phyloP scores from a whole-genome alignment of 2,797 vertebrate species.

The Otus scops region DNA sequence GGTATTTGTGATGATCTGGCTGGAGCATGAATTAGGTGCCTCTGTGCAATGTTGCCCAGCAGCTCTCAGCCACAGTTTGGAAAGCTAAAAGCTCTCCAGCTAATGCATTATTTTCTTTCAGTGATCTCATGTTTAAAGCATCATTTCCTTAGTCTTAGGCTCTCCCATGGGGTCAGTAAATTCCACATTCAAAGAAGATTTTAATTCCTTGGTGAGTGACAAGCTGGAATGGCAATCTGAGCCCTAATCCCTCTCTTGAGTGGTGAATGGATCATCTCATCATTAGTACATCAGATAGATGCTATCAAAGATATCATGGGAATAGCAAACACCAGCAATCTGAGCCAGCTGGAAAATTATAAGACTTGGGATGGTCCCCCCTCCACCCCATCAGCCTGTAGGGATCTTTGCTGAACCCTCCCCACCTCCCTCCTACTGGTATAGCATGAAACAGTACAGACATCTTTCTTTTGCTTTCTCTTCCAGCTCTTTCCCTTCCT shows the following conservation, averaged over 20 bases:
- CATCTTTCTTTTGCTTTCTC: not conserved
- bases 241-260: slow-evolving; percentile 18
- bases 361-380: not conserved
- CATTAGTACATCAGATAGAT: slow-evolving; percentile 31
- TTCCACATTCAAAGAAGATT: slow-evolving; percentile 54
- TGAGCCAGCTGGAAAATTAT: not conserved
- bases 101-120: slow-evolving; percentile 39
- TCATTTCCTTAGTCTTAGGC: not conserved
- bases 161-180: not conserved
- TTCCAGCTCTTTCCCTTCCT: not conserved
- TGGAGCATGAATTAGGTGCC: not conserved
- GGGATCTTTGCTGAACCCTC: not conserved
- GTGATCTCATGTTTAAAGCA: slow-evolving; percentile 54
- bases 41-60: not conserved
- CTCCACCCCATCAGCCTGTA: not conserved
- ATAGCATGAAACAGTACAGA: not conserved
- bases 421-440: not conserved
- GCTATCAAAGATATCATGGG: not conserved
- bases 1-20: not conserved
- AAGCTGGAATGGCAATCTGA: slow-evolving; percentile 11
- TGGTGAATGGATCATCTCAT: not conserved
- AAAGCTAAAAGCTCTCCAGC: slow-evolving; percentile 17
- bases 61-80: not conserved
- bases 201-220: slow-evolving; percentile 59
- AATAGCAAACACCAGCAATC: not conserved